These are phyloP conservation scores for Bos taurus DNA, from an alignment of 2,113 vertebrate species.

Conservation along the genomic window ARS-UCD2.0 NC_037335.1:103891001-103891500, in stretches of 20 bases:
- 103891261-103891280: not conserved
- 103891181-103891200: not conserved
- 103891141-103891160: not conserved
- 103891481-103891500: not conserved
- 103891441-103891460: not conserved
- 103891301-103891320: not conserved
- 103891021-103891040: not conserved
- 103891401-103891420: not conserved
- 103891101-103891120: not conserved
- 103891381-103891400: not conserved
- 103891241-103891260: not conserved
- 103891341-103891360: not conserved
- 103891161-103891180: not conserved
- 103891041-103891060: not conserved
- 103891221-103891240: not conserved
- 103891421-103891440: not conserved
- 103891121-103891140: not conserved
- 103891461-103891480: not conserved
- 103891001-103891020: not conserved
- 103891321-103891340: not conserved
- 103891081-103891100: not conserved
- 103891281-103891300: rapidly evolving
- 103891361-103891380: not conserved
- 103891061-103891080: not conserved
- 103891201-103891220: not conserved